Base-by-base conservation (phyloP, 2,113 vertebrate genomes). In the Prochilodus magdalenae region DNA sequence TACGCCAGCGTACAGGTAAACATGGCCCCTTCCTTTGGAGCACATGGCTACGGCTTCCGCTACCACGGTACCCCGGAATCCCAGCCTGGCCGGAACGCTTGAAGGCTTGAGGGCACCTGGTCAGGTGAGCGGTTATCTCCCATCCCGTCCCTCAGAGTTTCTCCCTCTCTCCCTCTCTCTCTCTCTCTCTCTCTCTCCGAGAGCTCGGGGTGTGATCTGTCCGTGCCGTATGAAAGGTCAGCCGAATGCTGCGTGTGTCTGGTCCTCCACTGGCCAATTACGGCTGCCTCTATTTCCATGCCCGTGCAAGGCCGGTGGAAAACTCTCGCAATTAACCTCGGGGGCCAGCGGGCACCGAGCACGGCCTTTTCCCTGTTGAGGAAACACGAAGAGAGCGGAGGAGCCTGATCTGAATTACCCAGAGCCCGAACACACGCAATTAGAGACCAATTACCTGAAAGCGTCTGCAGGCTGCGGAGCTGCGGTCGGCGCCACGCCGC, bases 281-380 rank as follows among this genome's bases (percentile, higher is more conserved):
- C 63, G 40, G 75, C 60, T 71, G 40, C 40, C 40, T 30, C 65
- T 49, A 83, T 73, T 84, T 51, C 22, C 57, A 76, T 40, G 78
- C 77, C 22, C 33, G 18, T 18, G 78, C 69, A 16, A 51, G 78
- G 78, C 53, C 53, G 53, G 22, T 57, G 53, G 53, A 29, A 57
- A 66, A 67, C 79, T 63, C 74, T 81, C 66, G 88, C 88, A 86
- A 90, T 91, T 92, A 91, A 91, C 90, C 90, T 90, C 66, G 65
- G 73, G 86, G 55, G 82, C 83, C 84, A 84, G 79, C 84, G 83
- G 86, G 87, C 85, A 86, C 84, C 79, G 53, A 55, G 82, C 84
- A 74, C 60, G 72, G 85, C 74, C 85, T 33, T 47, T 51, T 73
- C 57, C 0, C 53, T 75, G 87, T 84, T 74, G 59, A 11, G 65